Evolutionary conservation across 2,113 vertebrate species (phyloP).

Genomic region (Grammatotria lemairii): DNA sequence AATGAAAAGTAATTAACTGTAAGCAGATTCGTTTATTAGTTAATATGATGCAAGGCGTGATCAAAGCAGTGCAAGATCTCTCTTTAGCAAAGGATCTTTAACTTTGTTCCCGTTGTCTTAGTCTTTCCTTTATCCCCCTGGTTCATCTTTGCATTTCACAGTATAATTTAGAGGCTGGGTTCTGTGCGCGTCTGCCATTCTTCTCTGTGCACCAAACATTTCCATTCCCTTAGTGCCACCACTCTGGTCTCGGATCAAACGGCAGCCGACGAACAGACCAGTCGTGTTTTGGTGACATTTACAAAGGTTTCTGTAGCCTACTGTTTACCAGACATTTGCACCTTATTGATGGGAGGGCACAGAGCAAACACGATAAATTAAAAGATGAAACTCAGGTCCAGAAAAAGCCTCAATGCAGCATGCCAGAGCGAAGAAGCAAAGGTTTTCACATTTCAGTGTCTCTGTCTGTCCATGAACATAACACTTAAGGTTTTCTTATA

Average conservation of each 20-base stretch:
- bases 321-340: conserved; percentile 34
- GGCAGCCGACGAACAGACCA: not conserved
- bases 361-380: conserved; percentile 4
- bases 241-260: conserved; percentile 29
- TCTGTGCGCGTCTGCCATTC: not conserved
- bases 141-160: conserved; percentile 23
- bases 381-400: not conserved
- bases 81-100: not conserved
- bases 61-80: not conserved
- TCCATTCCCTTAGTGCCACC: conserved; percentile 59
- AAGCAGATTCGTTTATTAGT: conserved; percentile 10
- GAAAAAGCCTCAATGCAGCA: not conserved
- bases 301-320: conserved; percentile 33
- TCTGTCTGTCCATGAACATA: not conserved
- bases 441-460: not conserved
- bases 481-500: not conserved
- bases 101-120: not conserved
- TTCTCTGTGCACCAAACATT: conserved; percentile 6
- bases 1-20: conserved; percentile 34
- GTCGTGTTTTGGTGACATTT: conserved; percentile 55
- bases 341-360: not conserved
- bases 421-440: not conserved
- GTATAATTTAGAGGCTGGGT: not conserved
- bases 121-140: not conserved
- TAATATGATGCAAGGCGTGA: not conserved